Conservation (phyloP, 2,797 vertebrate genomes). For the Poecilia gillii region DNA sequence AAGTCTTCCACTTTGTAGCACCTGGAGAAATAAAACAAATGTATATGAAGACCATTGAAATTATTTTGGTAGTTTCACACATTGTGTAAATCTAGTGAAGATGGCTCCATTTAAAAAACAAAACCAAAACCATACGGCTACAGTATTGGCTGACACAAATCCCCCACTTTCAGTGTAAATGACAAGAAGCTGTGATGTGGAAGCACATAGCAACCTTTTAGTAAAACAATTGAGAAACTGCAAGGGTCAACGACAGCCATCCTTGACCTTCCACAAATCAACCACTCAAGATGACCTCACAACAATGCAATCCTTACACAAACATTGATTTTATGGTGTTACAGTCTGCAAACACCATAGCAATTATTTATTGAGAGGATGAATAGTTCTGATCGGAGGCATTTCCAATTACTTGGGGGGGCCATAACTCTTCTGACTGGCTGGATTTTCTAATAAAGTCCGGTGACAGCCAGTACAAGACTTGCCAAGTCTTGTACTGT, state of each 20-base stretch:
- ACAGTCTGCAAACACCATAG: background rate
- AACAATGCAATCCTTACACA: background rate
- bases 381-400: background rate
- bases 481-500: too few species aligned
- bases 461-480: background rate
- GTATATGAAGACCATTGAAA: conserved; percentile 24
- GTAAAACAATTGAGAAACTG: background rate
- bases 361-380: background rate
- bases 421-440: background rate
- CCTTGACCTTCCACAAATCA: background rate
- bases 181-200: background rate
- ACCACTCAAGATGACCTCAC: background rate
- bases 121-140: background rate
- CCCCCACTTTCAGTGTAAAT: background rate
- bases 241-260: background rate
- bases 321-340: background rate
- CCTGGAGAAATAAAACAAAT: conserved; percentile 44
- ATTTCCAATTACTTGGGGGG: background rate
- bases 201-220: background rate
- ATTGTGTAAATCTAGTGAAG: background rate
- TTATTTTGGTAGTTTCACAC: background rate
- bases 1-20: conserved; percentile 41
- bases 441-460: background rate
- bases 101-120: background rate
- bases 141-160: background rate